A percentile compares a stretch with the other conserved stretches of the same genome.
Evolutionary conservation across 2,797 vertebrate species (phyloP).

Genomic region (Yasuhikotakia modesta): DNA sequence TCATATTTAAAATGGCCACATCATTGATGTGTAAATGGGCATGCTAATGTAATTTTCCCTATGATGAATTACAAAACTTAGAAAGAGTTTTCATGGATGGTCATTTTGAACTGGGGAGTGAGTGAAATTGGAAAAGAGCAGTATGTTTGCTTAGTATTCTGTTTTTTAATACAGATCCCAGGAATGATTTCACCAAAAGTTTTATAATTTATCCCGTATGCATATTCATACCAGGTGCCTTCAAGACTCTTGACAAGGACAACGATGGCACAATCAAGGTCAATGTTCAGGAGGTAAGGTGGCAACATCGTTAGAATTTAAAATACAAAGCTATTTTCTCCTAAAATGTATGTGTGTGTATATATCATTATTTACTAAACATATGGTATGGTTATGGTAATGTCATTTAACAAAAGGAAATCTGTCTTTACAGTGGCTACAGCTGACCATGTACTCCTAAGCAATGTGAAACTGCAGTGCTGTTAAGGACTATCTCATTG

Average conservation of each 20-base stretch:
- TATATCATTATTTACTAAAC: not conserved
- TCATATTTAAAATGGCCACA: too few species aligned
- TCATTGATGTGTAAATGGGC: too few species aligned
- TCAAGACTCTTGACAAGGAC: constrained; percentile 86
- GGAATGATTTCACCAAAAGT: too few species aligned
- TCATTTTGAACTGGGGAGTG: too few species aligned
- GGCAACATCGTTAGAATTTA: too few species aligned
- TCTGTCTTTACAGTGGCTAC: constrained; percentile 82
- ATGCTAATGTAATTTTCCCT: too few species aligned
- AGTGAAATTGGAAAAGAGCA: too few species aligned
- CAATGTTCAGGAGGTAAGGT: constrained; percentile 87
- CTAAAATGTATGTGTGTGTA: not conserved
- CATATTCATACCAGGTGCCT: constrained; percentile 77
- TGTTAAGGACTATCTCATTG: not conserved
- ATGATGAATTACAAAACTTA: too few species aligned
- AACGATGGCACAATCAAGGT: constrained; percentile 82
- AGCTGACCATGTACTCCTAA: constrained; percentile 96
- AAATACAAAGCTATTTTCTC: not conserved
- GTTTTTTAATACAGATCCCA: too few species aligned
- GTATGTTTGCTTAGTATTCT: too few species aligned
- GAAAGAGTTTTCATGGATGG: too few species aligned
- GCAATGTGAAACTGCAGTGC: not conserved
- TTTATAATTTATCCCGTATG: not conserved
- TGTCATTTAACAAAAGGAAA: not conserved
- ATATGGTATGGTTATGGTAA: not conserved